Evolutionary conservation across 2,888 invertebrate species (phyloP), one percentile per base, ranked within the genome.

Genomic region (Sericinus montela): DNA sequence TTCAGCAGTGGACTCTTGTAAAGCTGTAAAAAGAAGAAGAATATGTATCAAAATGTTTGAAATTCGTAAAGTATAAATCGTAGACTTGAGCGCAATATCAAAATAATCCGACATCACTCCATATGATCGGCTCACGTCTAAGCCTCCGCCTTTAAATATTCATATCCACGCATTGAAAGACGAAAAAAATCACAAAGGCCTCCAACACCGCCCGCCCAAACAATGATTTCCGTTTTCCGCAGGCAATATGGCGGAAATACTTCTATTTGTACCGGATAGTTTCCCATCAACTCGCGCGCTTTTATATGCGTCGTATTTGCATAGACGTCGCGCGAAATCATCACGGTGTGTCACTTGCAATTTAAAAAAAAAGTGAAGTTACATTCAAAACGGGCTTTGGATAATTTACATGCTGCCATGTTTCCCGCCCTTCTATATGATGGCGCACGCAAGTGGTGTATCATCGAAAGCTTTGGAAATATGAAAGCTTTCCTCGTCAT

Each of bases 171-270:
- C 47, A 47, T 47, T 47, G 14, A 42, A 43, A 28, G 41, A 47
- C 28, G 35, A 19, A 19, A 32, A 43, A 57, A 51, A 54, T 49
- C 53, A 52, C 56, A 56, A 54, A 53, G 58, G 51, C 47, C 58
- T 57, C 60, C 23, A 35, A 13, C 45, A 25, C 39, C 39, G 39
- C 49, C 58, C 57, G 58, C 59, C 62, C 62, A 64, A 74, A 78
- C 76, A 77, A 75, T 72, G 69, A 70, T 70, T 67, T 72, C 69
- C 67, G 69, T 62, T 67, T n/a, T 69, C 72, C 78, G 78, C 64
- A 61, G 53, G 59, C 78, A 77, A 77, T 69, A 76, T 75, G 76
- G 69, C 71, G 68, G 59, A 60, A 57, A 36, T 19, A 23, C 43
- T 13, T 34, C 43, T 34, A 43, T 43, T 43, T 34, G 19, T 11